These are phyloP conservation scores for Epinotia nisella DNA, from an alignment of 2,888 invertebrate genomes.

Conservation along the genomic window DNA sequence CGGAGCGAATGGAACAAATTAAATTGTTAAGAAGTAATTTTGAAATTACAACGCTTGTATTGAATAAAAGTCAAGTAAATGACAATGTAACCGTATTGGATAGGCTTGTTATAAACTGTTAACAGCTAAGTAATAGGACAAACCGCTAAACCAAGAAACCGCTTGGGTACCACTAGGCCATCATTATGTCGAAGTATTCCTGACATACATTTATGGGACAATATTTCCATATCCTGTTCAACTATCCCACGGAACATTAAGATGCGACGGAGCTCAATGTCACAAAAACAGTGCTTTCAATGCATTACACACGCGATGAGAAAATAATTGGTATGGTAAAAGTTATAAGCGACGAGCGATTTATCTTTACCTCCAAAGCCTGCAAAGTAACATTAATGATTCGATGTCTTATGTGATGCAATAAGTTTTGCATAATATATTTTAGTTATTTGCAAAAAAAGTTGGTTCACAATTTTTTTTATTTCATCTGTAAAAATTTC, in stretches of 20 bases:
- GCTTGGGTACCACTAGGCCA: constrained; percentile 22
- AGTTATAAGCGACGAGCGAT: constrained; percentile 51
- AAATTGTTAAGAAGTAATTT: background rate
- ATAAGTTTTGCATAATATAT: background rate
- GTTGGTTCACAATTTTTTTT: too few species aligned
- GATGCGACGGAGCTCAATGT: constrained; percentile 12
- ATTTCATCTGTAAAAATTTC: too few species aligned
- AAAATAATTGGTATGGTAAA: constrained; percentile 43
- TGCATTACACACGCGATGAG: constrained; percentile 40
- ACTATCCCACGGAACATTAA: constrained; percentile 23
- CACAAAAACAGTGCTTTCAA: constrained; percentile 40
- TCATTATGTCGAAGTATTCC: constrained; percentile 13
- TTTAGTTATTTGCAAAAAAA: too few species aligned
- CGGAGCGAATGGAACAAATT: constrained; percentile 1
- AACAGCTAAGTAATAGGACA: constrained; percentile 35
- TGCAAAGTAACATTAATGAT: background rate
- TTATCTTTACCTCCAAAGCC: background rate
- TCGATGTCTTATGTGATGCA: background rate
- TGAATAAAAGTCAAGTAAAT: background rate
- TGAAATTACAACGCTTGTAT: background rate
- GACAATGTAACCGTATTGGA: constrained; percentile 16
- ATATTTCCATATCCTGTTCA: constrained; percentile 18
- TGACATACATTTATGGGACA: constrained; percentile 25
- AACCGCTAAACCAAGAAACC: constrained; percentile 45
- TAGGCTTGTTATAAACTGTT: constrained; percentile 35